phyloP scores from a whole-genome alignment of 2,888 invertebrate species.

The Yponomeuta evonymella region DNA sequence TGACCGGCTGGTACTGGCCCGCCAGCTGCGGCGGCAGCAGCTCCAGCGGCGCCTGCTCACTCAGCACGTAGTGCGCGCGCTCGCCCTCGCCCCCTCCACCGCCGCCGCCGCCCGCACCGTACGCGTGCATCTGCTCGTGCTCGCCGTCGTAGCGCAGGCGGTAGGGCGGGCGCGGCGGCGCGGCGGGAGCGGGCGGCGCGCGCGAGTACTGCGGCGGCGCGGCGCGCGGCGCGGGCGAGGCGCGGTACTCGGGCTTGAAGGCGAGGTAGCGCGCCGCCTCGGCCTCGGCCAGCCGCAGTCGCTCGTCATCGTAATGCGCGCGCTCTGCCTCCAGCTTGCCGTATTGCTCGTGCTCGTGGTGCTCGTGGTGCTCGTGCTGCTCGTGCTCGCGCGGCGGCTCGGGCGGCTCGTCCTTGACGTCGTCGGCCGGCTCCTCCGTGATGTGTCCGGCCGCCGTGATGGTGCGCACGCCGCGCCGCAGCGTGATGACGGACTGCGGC shows the following conservation, averaged over 20 bases:
- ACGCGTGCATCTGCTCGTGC: conserved; percentile 42
- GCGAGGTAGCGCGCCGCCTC: conserved; percentile 60
- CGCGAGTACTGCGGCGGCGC: conserved; percentile 22
- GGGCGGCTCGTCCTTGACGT: conserved; percentile 60
- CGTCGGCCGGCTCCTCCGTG: conserved; percentile 46
- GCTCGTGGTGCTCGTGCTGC: conserved; percentile 36
- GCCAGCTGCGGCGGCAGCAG: conserved; percentile 50
- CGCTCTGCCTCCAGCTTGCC: conserved; percentile 32
- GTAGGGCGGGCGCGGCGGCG: conserved; percentile 25
- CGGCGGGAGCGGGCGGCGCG: conserved; percentile 24
- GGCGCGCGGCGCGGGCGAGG: conserved; percentile 33
- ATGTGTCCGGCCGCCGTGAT: conserved; percentile 79
- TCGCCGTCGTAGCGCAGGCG: conserved; percentile 55
- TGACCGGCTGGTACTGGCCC: conserved; percentile 62
- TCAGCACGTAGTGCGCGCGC: conserved; percentile 48
- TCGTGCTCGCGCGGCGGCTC: conserved; percentile 39
- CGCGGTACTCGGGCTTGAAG: conserved; percentile 60
- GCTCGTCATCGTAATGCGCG: conserved; percentile 38
- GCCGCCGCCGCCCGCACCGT: conserved; percentile 26
- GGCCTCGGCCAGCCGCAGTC: conserved; percentile 48
- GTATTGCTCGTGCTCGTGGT: conserved; percentile 35
- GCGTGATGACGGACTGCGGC: conserved; percentile 73
- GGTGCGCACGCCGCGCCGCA: conserved; percentile 73
- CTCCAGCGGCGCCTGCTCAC: conserved; percentile 37
- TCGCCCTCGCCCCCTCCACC: conserved; percentile 41